A percentile compares a stretch with the other conserved stretches of the same genome.
phyloP scores from a whole-genome alignment of 2,797 vertebrate genomes.

The Telmatherina bonti region DNA sequence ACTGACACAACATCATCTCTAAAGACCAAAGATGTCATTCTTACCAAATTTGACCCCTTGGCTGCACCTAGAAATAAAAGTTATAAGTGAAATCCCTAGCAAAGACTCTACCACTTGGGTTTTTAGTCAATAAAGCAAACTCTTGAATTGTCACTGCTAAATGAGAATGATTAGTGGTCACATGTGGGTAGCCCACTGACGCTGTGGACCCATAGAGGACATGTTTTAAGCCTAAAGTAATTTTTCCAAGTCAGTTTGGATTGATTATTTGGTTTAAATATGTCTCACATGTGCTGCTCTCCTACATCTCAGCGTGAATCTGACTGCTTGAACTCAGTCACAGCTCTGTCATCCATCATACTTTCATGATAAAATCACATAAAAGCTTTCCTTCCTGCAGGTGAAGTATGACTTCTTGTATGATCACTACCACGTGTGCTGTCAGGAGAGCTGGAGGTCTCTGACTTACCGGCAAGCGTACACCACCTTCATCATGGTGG shows the following conservation, averaged over 20 bases:
- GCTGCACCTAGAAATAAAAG: neutral
- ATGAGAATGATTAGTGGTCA: neutral
- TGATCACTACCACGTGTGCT: conserved; percentile 87
- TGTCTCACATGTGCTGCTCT: neutral
- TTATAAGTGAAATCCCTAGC: neutral
- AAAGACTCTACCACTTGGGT: neutral
- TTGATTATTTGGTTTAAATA: neutral
- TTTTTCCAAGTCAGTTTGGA: too few species aligned
- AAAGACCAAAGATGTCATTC: neutral
- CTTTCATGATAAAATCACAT: neutral
- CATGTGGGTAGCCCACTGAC: neutral
- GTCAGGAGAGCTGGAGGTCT: conserved; percentile 85
- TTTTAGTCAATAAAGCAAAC: neutral
- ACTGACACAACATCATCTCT: neutral
- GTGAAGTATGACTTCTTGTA: conserved; percentile 90
- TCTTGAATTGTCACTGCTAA: neutral
- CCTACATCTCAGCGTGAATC: neutral
- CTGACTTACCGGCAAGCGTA: conserved; percentile 80
- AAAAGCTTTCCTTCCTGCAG: conserved; percentile 58
- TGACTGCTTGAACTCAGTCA: neutral
- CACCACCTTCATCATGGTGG: conserved; percentile 89
- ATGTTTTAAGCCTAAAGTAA: neutral
- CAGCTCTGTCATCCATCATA: neutral
- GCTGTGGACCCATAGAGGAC: too few species aligned
- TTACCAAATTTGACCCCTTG: neutral